Evolutionary conservation across 2,797 vertebrate species (phyloP).

Genomic region (Girardinus metallicus): DNA sequence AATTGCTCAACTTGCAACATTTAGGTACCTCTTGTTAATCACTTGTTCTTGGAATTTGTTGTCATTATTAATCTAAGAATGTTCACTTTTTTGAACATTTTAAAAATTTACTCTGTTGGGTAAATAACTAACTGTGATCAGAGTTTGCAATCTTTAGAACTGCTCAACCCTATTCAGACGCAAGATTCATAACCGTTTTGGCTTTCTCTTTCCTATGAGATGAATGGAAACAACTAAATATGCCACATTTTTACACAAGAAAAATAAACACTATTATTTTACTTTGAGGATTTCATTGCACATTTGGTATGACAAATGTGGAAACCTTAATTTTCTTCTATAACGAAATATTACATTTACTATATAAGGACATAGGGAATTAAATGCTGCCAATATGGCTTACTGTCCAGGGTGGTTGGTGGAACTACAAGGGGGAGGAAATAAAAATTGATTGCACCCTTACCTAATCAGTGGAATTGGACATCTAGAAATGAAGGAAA

Average conservation of each 20-base stretch:
- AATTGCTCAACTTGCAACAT: slow-evolving; percentile 13
- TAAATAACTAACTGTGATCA: neutral
- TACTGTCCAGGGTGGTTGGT: too few relatives aligned
- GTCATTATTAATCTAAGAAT: neutral
- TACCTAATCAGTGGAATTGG: neutral
- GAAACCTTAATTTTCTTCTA: neutral
- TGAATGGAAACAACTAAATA: neutral
- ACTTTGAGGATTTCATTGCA: neutral
- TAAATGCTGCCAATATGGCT: neutral
- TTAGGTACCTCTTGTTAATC: slow-evolving; percentile 26
- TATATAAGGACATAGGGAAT: neutral
- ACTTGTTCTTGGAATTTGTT: neutral
- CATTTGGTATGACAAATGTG: neutral
- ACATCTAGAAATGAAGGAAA: neutral
- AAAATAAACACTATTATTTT: neutral
- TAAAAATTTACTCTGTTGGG: neutral
- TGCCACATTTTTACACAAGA: neutral
- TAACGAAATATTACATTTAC: neutral
- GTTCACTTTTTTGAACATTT: neutral
- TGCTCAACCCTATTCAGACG: neutral
- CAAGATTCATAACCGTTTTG: neutral
- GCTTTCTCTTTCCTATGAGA: neutral
- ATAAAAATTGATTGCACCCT: neutral
- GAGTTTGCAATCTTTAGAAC: neutral
- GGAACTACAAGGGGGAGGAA: neutral